phyloP scores from a whole-genome alignment of 2,113 vertebrate species.

The Heloderma charlesbogerti region DNA sequence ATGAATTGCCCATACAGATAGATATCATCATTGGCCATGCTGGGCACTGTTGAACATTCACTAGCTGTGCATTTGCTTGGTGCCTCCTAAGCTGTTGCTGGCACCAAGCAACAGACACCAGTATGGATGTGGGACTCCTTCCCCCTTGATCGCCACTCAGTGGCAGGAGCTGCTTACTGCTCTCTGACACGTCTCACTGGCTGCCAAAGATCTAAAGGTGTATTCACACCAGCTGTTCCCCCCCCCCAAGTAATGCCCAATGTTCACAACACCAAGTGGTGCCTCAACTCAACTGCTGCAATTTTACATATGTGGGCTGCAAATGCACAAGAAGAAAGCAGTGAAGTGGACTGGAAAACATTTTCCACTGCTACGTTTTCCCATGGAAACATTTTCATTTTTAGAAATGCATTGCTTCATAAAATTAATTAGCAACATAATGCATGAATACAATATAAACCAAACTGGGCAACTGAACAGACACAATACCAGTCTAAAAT shows the following conservation, averaged over 20 bases:
- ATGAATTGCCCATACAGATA: background rate
- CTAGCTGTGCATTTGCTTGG: background rate
- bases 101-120: no score
- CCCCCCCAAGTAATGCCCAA: no score
- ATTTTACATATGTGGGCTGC: background rate
- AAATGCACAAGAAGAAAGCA: background rate
- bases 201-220: background rate
- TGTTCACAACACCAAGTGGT: background rate
- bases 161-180: no score
- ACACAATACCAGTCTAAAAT: background rate
- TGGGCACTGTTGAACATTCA: background rate
- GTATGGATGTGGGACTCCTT: background rate
- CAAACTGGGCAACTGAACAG: background rate
- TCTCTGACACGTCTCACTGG: background rate
- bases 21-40: no score
- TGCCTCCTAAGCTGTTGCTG: background rate
- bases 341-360: background rate
- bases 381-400: background rate
- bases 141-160: no score
- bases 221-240: background rate
- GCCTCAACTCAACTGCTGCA: background rate
- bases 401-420: constrained; percentile 4
- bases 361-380: background rate
- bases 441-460: background rate
- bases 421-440: background rate